phyloP scores from a whole-genome alignment of 2,113 vertebrate genomes.

The Callopanchax toddi region DNA sequence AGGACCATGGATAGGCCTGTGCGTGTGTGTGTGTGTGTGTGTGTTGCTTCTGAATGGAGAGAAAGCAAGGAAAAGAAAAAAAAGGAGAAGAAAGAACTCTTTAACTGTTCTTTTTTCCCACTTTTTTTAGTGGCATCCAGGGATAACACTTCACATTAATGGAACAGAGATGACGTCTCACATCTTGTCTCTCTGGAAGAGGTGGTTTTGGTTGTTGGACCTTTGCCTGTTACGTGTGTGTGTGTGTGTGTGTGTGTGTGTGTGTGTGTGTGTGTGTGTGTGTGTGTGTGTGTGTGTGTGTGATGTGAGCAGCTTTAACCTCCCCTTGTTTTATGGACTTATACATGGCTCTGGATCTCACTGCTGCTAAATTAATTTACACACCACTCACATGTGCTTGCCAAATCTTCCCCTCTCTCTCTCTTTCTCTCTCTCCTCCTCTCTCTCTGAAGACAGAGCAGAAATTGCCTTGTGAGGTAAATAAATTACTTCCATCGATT shows the following conservation, averaged over 20 bases:
- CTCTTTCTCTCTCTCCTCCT: constrained; percentile 34
- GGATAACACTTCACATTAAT: constrained; percentile 69
- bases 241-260: constrained; percentile 70
- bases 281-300: constrained; percentile 72
- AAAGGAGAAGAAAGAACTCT: constrained; percentile 56
- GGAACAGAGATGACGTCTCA: constrained; percentile 70
- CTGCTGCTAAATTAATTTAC: constrained; percentile 80
- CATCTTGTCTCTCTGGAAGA: constrained; percentile 61
- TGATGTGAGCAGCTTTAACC: constrained; percentile 76
- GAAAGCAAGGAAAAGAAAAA: constrained; percentile 37
- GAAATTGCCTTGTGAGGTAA: constrained; percentile 78
- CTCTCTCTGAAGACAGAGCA: constrained; percentile 72
- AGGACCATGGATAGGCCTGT: constrained; percentile 69
- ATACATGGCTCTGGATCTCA: constrained; percentile 73
- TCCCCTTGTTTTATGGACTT: constrained; percentile 81
- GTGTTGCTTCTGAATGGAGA: constrained; percentile 67
- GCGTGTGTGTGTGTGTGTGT: constrained; percentile 14
- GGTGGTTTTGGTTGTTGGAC: constrained; percentile 68
- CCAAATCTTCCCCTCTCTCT: constrained; percentile 65
- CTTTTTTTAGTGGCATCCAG: constrained; percentile 67
- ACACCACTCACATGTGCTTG: constrained; percentile 72
- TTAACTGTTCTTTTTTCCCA: constrained; percentile 46
- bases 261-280: constrained; percentile 57
- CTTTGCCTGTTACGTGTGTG: constrained; percentile 70
- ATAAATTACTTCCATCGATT: constrained; percentile 86